phyloP scores from a whole-genome alignment of 1,140 invertebrate species.

The Atta texana region DNA sequence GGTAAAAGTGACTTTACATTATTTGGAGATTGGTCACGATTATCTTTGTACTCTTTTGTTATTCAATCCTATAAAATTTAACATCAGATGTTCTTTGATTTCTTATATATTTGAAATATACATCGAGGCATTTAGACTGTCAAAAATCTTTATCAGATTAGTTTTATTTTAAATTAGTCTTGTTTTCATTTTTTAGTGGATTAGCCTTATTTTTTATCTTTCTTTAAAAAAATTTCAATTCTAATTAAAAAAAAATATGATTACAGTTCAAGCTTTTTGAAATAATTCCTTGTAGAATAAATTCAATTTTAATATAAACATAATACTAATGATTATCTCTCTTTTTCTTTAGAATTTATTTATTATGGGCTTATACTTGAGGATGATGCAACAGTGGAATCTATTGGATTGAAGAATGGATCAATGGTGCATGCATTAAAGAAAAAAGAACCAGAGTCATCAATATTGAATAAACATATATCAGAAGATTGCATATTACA shows the following conservation, averaged over 20 bases:
- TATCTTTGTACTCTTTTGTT: constrained; percentile 37
- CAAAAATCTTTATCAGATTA: neutral
- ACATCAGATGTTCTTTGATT: neutral
- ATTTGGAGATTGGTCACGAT: neutral
- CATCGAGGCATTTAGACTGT: neutral
- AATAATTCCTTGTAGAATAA: neutral
- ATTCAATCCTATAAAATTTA: constrained; percentile 36
- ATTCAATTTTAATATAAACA: constrained; percentile 12
- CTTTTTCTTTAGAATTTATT: constrained; percentile 84
- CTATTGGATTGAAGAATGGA: constrained; percentile 86
- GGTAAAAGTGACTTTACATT: constrained; percentile 78
- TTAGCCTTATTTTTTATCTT: neutral
- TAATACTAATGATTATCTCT: constrained; percentile 57
- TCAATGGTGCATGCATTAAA: constrained; percentile 86
- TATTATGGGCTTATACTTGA: constrained; percentile 87
- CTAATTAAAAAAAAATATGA: neutral
- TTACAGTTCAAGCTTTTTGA: neutral
- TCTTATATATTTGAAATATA: neutral
- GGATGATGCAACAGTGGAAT: constrained; percentile 85
- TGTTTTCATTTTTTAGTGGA: neutral
- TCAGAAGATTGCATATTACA: constrained; percentile 84
- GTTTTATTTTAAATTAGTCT: neutral
- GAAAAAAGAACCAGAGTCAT: constrained; percentile 81
- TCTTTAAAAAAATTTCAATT: neutral
- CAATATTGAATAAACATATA: constrained; percentile 76